These are phyloP conservation scores for Yponomeuta cagnagella DNA, from an alignment of 2,888 invertebrate genomes.

Conservation along the genomic window DNA sequence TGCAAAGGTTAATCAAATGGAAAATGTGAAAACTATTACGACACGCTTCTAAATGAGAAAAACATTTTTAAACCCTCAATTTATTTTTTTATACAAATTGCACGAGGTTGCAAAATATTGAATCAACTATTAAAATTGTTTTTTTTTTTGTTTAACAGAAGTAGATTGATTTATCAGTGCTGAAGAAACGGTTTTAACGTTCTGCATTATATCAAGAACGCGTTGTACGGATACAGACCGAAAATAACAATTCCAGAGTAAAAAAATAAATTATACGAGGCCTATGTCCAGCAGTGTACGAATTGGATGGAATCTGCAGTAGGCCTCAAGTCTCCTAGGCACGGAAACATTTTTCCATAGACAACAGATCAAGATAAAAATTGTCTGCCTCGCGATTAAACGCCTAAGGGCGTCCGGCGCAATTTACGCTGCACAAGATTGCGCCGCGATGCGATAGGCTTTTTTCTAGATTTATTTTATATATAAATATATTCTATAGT, in stretches of 20 bases:
- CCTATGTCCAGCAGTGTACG: neutral
- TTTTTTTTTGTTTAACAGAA: neutral
- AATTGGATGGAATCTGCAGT: neutral
- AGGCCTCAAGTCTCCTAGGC: constrained; percentile 14
- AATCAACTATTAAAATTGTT: neutral
- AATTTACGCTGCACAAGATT: constrained; percentile 61
- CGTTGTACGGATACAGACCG: no score
- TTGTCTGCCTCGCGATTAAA: constrained; percentile 38
- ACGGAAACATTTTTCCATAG: constrained; percentile 48
- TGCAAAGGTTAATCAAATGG: no score
- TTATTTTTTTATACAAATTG: no score
- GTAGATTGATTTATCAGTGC: no score
- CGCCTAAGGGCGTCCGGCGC: constrained; percentile 51
- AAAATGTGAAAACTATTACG: no score
- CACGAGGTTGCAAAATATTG: no score
- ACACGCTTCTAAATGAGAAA: no score
- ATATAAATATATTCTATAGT: neutral
- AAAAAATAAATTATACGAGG: neutral
- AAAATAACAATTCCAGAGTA: no score
- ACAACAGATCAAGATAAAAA: constrained; percentile 46
- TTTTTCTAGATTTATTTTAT: neutral
- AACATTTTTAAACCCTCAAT: no score
- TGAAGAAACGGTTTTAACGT: no score
- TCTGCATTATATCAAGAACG: no score
- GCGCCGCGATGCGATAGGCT: constrained; percentile 29